Base-by-base conservation (phyloP, 2,797 vertebrate species). In the Neomorphus geoffroyi region DNA sequence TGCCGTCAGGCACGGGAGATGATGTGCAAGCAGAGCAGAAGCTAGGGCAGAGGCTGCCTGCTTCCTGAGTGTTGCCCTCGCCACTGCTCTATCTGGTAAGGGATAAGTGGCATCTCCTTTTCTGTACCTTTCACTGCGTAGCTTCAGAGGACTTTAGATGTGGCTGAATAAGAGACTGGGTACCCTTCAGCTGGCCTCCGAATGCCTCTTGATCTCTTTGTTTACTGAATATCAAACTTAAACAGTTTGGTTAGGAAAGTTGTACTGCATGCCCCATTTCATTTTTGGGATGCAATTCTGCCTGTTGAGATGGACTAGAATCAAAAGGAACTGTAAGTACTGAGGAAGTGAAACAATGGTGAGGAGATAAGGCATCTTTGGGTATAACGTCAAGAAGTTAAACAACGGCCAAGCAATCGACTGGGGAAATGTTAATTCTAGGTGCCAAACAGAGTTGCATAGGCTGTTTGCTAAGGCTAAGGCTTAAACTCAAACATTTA, bases 291-390 rank as follows among this genome's bases (percentile, higher is more conserved):
- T 43, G 65, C 35, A 66, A 62, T 80, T 90, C 37, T 86, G 24
- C 50, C 58, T 72, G 66, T 86, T 60, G 60, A 86, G 39, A 67
- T 30, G 43, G 33, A 57, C 48, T 67, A 9, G 7, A 89, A 91
- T 79, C 71, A 82, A 80, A 83, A 62, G 78, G 88, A 95, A 71
- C 81, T 89, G 27, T n/a, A 87, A 95, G 80, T 66, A 67, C 64
- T 69, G 32, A 82, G 53, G 84, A 93, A 92, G 67, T 80, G 84
- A 78, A 88, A 96, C 88, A 92, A 89, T 80, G 84, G 74, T 41
- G 80, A 43, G 24, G 69, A 94, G 88, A 96, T 95, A 96, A 94
- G 81, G 24, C 45, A 91, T 95, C 91, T 96, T 54, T 60, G 72
- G 22, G 30, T 82, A 78, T 39, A 92, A 78, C 1, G 14, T 94